Evolutionary conservation across 2,797 vertebrate species (phyloP).

Genomic region (Nyctibius grandis): DNA sequence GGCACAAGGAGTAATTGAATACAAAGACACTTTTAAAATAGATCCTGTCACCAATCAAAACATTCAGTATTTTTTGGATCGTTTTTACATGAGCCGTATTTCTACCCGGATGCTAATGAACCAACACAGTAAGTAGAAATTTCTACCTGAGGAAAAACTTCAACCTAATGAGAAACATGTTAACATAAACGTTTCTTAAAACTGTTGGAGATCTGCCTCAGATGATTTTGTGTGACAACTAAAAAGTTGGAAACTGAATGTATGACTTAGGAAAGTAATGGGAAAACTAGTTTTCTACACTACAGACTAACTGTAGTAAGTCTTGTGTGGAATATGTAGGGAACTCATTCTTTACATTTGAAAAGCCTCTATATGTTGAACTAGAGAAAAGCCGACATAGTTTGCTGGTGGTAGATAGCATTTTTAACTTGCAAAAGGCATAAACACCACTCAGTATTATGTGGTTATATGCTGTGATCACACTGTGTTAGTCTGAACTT

Average conservation of each 20-base stretch:
- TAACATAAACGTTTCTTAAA: background rate
- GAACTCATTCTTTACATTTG: background rate
- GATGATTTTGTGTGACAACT: background rate
- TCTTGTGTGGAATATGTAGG: background rate
- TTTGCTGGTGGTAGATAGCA: background rate
- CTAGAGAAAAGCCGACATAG: background rate
- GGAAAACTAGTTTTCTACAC: background rate
- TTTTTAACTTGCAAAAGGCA: background rate
- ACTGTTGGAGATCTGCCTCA: background rate
- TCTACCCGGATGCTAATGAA: constrained; percentile 98
- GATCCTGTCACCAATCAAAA: constrained; percentile 96
- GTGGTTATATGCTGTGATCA: background rate
- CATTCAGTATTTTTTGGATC: constrained; percentile 97
- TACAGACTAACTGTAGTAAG: background rate
- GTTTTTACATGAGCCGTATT: constrained; percentile 99
- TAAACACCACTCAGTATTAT: background rate
- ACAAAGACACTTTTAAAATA: constrained; percentile 89
- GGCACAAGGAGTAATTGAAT: constrained; percentile 96
- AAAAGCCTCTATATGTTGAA: background rate
- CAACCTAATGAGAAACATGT: background rate
- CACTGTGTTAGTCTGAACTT: background rate
- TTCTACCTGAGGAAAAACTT: background rate
- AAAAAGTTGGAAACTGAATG: background rate
- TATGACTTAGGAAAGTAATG: background rate
- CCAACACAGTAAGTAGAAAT: constrained; percentile 90